Evolutionary conservation across 1,140 invertebrate genomes (phyloP).

Genomic region (Pseudomyrmex concolor): DNA sequence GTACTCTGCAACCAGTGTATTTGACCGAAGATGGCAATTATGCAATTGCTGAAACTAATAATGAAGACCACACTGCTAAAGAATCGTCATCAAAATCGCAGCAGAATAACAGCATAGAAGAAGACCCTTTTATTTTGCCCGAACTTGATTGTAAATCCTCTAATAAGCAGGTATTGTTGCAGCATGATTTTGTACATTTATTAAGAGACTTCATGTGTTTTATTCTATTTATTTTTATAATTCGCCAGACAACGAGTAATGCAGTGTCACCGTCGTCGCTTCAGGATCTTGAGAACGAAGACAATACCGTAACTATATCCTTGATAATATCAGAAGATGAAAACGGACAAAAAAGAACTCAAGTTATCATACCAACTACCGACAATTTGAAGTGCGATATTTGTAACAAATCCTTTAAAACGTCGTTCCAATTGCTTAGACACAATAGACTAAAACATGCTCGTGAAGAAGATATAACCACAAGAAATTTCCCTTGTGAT

Average conservation of each 20-base stretch:
- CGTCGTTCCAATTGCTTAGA: slow-evolving; percentile 81
- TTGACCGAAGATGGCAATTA: slow-evolving; percentile 84
- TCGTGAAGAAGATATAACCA: slow-evolving; percentile 83
- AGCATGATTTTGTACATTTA: slow-evolving; percentile 1
- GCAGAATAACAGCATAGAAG: slow-evolving; percentile 67
- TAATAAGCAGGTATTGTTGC: slow-evolving; percentile 75
- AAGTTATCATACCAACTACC: slow-evolving; percentile 84
- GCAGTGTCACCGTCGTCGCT: slow-evolving; percentile 44
- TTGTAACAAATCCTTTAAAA: slow-evolving; percentile 83
- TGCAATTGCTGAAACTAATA: slow-evolving; percentile 77
- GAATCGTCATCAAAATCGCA: slow-evolving; percentile 71
- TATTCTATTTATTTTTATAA: slow-evolving; percentile 34
- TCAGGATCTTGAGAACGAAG: slow-evolving; percentile 80
- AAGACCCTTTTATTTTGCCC: slow-evolving; percentile 75
- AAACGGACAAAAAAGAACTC: slow-evolving; percentile 83
- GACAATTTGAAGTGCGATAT: slow-evolving; percentile 82
- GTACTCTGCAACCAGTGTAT: slow-evolving; percentile 82
- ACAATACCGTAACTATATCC: slow-evolving; percentile 83
- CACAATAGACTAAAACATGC: slow-evolving; percentile 84
- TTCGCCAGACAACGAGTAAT: slow-evolving; percentile 13
- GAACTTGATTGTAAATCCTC: slow-evolving; percentile 72
- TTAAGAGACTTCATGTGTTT: neutral
- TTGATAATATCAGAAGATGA: slow-evolving; percentile 84
- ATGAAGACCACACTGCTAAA: slow-evolving; percentile 77
- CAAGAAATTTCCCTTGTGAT: slow-evolving; percentile 84